Conservation (phyloP, 2,797 vertebrate species). For the Poeciliopsis gracilis region DNA sequence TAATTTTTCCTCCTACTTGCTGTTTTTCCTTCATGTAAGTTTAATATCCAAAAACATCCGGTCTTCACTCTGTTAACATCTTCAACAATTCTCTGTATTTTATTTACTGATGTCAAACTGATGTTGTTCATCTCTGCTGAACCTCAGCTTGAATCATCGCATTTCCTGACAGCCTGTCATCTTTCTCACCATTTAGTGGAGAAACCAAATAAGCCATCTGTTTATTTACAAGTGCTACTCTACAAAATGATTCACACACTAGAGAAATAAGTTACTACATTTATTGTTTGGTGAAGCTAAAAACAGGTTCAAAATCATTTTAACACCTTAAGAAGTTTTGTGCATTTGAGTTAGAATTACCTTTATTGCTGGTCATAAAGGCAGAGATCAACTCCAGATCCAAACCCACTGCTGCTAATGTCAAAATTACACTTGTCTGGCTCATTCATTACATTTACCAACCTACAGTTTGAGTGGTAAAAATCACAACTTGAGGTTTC, state of each 20-base stretch:
- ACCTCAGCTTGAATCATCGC: conserved; percentile 10
- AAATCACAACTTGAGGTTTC: neutral
- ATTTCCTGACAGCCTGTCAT: conserved; percentile 10
- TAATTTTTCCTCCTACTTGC: conserved; percentile 17
- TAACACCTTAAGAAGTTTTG: conserved; percentile 2
- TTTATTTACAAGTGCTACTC: neutral
- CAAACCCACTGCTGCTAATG: neutral
- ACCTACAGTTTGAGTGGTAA: neutral
- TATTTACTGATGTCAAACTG: conserved; percentile 29
- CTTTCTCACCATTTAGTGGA: neutral
- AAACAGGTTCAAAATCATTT: neutral
- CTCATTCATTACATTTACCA: neutral
- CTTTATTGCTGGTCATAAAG: neutral
- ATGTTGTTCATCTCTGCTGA: conserved; percentile 33
- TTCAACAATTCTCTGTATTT: conserved; percentile 23
- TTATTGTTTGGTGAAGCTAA: neutral
- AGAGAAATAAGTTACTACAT: neutral
- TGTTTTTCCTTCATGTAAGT: conserved; percentile 14
- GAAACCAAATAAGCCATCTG: neutral
- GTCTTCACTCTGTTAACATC: conserved; percentile 22
- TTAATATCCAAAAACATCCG: neutral
- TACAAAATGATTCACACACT: neutral
- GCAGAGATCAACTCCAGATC: neutral
- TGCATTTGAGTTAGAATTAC: neutral
- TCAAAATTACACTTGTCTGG: conserved; percentile 6